A percentile compares a stretch with the other conserved stretches of the same genome.
These are phyloP conservation scores for Diaphora mendica DNA, from an alignment of 2,888 invertebrate species.

Conservation along the genomic window DNA sequence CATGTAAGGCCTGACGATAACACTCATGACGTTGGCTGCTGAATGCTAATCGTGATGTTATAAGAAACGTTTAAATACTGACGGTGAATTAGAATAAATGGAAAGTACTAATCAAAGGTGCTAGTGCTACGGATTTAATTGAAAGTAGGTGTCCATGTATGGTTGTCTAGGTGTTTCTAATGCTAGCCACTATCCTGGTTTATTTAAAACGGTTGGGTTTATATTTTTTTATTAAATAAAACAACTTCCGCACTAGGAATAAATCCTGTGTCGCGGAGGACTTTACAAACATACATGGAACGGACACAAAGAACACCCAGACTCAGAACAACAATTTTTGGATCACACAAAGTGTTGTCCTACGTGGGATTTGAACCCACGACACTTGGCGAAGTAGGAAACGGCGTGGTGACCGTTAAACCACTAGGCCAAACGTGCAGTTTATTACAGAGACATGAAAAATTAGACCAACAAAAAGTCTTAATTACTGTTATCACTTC, in stretches of 20 bases:
- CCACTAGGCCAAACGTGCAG: too few species aligned
- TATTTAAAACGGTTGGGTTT: neutral
- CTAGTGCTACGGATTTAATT: constrained; percentile 25
- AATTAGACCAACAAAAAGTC: neutral
- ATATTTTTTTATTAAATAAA: too few species aligned
- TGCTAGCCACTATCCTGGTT: neutral
- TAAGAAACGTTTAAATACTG: constrained; percentile 49
- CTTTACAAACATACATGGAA: too few species aligned
- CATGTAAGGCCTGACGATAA: constrained; percentile 47
- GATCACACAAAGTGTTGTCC: too few species aligned
- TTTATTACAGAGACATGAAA: too few species aligned
- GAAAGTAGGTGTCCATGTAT: constrained; percentile 49
- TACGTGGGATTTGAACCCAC: too few species aligned
- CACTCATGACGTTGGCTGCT: constrained; percentile 53
- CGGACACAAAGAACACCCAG: too few species aligned
- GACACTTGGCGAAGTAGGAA: too few species aligned
- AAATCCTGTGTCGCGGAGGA: too few species aligned
- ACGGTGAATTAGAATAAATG: constrained; percentile 51
- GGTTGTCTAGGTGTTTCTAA: constrained; percentile 18
- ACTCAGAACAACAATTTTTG: too few species aligned
- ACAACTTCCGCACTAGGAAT: too few species aligned
- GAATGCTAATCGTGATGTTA: constrained; percentile 62
- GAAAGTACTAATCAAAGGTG: constrained; percentile 45
- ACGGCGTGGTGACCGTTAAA: too few species aligned
- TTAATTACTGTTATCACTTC: neutral